These are phyloP conservation scores for Pangasius krempfi DNA, from an alignment of 2,797 vertebrate species.

Conservation along the genomic window DNA sequence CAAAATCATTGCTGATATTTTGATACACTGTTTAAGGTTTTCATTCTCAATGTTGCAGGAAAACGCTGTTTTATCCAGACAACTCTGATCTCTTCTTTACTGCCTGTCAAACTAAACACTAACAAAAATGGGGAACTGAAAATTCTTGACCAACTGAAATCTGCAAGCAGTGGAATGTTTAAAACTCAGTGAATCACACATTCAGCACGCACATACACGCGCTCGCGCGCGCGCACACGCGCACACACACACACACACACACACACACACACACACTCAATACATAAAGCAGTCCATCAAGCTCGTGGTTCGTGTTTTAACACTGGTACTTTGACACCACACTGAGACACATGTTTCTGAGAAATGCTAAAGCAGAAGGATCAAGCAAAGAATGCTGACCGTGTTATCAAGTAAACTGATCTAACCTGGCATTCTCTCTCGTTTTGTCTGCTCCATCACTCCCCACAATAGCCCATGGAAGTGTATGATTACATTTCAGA, in stretches of 20 bases:
- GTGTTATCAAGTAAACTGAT: slow-evolving; percentile 27
- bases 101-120: slow-evolving; percentile 1
- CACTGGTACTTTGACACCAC: slow-evolving; percentile 1
- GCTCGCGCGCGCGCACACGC: too few species aligned
- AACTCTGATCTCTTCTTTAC: slow-evolving; percentile 19
- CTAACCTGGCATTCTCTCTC: slow-evolving; percentile 18
- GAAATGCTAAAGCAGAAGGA: slow-evolving; percentile 29
- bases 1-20: not conserved
- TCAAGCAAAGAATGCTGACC: slow-evolving; percentile 28
- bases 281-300: not conserved
- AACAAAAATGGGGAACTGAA: slow-evolving; percentile 44
- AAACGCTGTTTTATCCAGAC: not conserved
- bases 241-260: too few species aligned
- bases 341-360: slow-evolving; percentile 1
- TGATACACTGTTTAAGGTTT: not conserved
- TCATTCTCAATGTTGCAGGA: too few species aligned
- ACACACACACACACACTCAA: not conserved
- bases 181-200: not conserved
- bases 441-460: slow-evolving; percentile 17
- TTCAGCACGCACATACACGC: not conserved
- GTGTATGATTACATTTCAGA: slow-evolving; percentile 1
- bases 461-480: not conserved
- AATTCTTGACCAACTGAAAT: slow-evolving; percentile 49
- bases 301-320: not conserved
- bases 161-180: slow-evolving; percentile 27